Percentiles rank a stretch among this genome's conserved stretches.
These are phyloP conservation scores for Lordiphosa collinella DNA, from an alignment of 1,140 invertebrate species.

Conservation along the genomic window DNA sequence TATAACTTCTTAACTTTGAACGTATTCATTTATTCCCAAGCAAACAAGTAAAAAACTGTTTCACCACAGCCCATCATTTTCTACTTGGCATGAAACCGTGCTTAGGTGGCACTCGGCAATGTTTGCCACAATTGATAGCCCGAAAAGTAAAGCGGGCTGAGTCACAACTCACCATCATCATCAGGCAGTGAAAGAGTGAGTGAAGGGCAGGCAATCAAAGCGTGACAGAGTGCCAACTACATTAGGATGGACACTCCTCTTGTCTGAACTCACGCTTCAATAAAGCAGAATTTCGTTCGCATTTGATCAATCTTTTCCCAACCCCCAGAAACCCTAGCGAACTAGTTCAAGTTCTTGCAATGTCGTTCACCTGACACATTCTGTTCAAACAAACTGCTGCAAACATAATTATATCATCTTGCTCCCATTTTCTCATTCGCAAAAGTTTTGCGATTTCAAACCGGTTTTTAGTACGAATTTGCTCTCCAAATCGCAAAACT, in stretches of 20 bases:
- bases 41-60: too few species aligned
- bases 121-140: constrained; percentile 34
- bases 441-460: too few species aligned
- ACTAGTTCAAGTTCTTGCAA: constrained; percentile 19
- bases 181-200: background rate
- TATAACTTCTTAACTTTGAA: too few species aligned
- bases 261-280: constrained; percentile 28
- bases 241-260: constrained; percentile 9
- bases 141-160: constrained; percentile 13
- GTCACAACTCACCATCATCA: constrained; percentile 10
- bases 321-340: background rate
- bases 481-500: too few species aligned
- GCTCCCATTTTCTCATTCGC: too few species aligned
- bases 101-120: background rate
- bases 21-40: too few species aligned
- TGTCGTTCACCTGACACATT: constrained; percentile 48
- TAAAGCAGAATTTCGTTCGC: constrained; percentile 13
- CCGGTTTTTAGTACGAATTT: too few species aligned
- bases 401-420: too few species aligned
- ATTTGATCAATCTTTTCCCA: constrained; percentile 42
- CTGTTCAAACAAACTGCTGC: constrained; percentile 25
- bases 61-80: too few species aligned
- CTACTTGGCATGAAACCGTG: too few species aligned
- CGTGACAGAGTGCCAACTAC: constrained; percentile 37
- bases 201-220: constrained; percentile 43